A percentile compares a stretch with the other conserved stretches of the same genome.
phyloP scores from a whole-genome alignment of 1,140 invertebrate species.

The Maniola jurtina region DNA sequence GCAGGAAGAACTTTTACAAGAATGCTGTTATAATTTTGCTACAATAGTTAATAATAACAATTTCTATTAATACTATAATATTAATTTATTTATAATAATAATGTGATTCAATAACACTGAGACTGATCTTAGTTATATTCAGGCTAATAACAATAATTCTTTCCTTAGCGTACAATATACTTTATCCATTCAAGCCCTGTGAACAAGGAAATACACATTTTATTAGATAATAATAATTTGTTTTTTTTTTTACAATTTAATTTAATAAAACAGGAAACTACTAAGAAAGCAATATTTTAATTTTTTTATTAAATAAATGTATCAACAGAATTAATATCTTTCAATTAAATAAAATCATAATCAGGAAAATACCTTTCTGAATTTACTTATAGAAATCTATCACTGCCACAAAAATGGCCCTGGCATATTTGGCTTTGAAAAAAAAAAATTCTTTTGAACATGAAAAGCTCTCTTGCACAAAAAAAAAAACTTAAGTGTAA shows the following conservation, averaged over 20 bases:
- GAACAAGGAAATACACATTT: slow-evolving; percentile 31
- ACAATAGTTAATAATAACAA: slow-evolving; percentile 32
- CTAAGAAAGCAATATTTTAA: too few species aligned
- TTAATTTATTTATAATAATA: slow-evolving; percentile 38
- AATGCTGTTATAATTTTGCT: slow-evolving; percentile 26
- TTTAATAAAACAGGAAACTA: neutral
- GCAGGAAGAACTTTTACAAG: slow-evolving; percentile 5
- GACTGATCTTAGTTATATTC: slow-evolving; percentile 43
- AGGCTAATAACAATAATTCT: slow-evolving; percentile 36
- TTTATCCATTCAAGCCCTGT: slow-evolving; percentile 46
- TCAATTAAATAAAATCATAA: neutral
- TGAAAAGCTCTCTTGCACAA: too few species aligned
- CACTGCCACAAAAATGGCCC: too few species aligned
- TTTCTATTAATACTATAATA: slow-evolving; percentile 31
- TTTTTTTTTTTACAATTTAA: neutral
- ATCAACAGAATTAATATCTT: too few species aligned
- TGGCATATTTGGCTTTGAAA: too few species aligned
- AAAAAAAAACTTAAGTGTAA: too few species aligned
- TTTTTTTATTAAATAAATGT: too few species aligned
- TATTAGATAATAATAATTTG: slow-evolving; percentile 9
- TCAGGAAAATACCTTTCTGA: neutral
- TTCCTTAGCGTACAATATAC: slow-evolving; percentile 5
- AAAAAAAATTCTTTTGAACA: too few species aligned
- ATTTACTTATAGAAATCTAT: too few species aligned
- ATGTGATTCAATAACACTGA: slow-evolving; percentile 43